Evolutionary conservation across 1,140 invertebrate species (phyloP), one percentile per base, ranked within the genome.

Genomic region (Aphelinus certus): DNA sequence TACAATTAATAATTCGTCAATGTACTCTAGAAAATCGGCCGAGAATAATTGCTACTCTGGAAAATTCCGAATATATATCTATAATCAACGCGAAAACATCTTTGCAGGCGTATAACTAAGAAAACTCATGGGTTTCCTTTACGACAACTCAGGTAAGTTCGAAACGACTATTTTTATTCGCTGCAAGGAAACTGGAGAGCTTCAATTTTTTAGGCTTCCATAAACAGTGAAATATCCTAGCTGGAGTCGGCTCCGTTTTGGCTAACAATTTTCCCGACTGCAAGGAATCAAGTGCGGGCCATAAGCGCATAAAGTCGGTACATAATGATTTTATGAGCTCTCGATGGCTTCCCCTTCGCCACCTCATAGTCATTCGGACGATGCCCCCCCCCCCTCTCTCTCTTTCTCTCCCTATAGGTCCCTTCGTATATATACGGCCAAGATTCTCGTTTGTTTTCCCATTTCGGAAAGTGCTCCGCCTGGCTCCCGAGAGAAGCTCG

Each of bases 321-420:
- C 72, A 77, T 82, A 84, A 83, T 84, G 80, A 81, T 84, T 83
- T 83, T 83, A 82, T 81, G 83, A 80, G 78, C 71, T 62, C 70
- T 76, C 76, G 76, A 79, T 79, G 70, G 69, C 75, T 71, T 74
- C 74, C 70, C 69, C 75, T 64, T 76, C 56, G 72, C 58, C 71
- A 62, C 71, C 60, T 73, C 64, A 57, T 72, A 71, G 77, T 76
- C 77, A 76, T 77, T 67, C 62, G 72, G 51, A 49, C 46, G 10
- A 26, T 26, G 26, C 53, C 69, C 65, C 71, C 49, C 71, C 49
- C 69, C 63, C 60, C 53, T 64, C 46, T 49, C 49, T 55, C 71
- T 26, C 49, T 63, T 43, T 51, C 68, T 71, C 71, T 73, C 51
- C 58, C 66, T 61, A 55, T 76, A 63, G 63, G 69, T 60, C 75